Conservation (phyloP, 2,797 vertebrate species). For the Rhinoraja longicauda region DNA sequence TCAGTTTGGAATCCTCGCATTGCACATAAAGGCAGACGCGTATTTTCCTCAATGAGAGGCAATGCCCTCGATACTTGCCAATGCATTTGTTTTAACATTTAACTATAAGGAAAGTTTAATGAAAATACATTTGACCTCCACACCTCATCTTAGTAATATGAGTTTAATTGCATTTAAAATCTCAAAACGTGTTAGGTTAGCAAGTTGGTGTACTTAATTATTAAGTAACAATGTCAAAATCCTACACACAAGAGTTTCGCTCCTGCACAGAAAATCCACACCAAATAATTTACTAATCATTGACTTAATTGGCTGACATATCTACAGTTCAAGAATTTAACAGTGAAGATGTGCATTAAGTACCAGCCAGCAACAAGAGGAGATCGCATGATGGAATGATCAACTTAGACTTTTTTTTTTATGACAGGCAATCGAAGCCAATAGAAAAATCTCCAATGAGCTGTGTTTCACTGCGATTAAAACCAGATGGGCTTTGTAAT, state of each 20-base stretch:
- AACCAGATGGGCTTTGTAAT: not conserved
- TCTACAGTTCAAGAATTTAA: not conserved
- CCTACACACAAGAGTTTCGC: not conserved
- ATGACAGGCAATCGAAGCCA: not conserved
- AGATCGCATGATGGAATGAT: not conserved
- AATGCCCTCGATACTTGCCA: not conserved
- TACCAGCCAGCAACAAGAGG: not conserved
- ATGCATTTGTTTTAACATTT: not conserved
- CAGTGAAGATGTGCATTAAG: not conserved
- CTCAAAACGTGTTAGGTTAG: not conserved
- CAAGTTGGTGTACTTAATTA: not conserved
- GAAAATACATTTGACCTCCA: not conserved
- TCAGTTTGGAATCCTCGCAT: not conserved
- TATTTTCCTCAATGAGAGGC: not conserved
- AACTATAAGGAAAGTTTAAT: not conserved
- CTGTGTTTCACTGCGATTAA: not conserved
- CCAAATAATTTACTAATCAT: not conserved
- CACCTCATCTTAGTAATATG: not conserved
- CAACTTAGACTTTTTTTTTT: not conserved
- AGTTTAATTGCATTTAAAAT: not conserved
- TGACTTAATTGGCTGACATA: not conserved
- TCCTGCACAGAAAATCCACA: not conserved
- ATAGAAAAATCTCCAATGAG: not conserved
- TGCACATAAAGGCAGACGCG: not conserved
- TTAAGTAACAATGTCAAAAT: too few relatives aligned